Evolutionary conservation across 1,140 invertebrate genomes (phyloP), one percentile per base, ranked within the genome.

Genomic region (Pararge aegeria): DNA sequence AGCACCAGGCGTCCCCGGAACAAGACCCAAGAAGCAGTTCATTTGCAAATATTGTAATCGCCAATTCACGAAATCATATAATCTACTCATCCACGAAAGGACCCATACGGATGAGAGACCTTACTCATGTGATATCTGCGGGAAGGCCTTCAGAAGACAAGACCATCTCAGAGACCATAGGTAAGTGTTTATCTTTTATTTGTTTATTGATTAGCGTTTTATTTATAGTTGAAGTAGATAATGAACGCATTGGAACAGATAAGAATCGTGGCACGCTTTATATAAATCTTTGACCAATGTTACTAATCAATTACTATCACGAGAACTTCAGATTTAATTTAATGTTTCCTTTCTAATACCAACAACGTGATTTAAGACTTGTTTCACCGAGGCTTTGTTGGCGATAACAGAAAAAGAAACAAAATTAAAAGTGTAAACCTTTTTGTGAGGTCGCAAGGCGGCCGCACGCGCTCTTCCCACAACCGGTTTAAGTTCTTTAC

Each of bases 21-120:
- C 93, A 1, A 90, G 94, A 46, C 95, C 94, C 1, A 97, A 97
- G 90, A 98, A 98, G 75, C 96, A 99, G 80, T 98, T 98, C 81
- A 98, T 99, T 73, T 99, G 98, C 91, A 96, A 97, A 83, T 98
- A 95, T 82, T 99, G 98, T 90, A 94, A 96, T 72, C 91, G 98
- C 1, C 96, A 98, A 62, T 99, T 99, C 82, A 98, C 97, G 40
- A 99, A 99, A 84, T 97, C 96, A 37, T 99, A 99, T 92, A 99
- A 99, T 83, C 91, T 99, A 50, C 91, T 98, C 42, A 98, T 98
- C 29, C 97, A 98, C 83, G 97, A 98, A 80, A 92, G 97, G 48
- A 98, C 97, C 0, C 98, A 99, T 80, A 99, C 98, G 0, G 97
- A 99, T 79, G 98, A 99, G 87, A 88, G 98, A 38, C 98, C 97